phyloP scores from a whole-genome alignment of 2,113 vertebrate species.

The Ctenomys sociabilis region DNA sequence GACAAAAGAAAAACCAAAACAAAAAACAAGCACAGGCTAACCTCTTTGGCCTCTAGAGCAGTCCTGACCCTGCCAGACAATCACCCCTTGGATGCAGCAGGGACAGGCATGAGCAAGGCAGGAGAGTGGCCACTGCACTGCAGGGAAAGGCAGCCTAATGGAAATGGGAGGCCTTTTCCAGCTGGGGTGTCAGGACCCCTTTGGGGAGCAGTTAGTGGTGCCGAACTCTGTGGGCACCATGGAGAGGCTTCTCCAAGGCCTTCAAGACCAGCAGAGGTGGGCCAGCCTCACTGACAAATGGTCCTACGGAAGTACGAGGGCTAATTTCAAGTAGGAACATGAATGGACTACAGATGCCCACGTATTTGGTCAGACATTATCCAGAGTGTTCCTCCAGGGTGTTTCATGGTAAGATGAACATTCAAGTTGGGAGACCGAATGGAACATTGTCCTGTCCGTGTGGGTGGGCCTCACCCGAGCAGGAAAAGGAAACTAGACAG shows the following conservation, averaged over 20 bases:
- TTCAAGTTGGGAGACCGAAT: background rate
- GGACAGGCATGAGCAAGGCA: background rate
- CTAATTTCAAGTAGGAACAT: background rate
- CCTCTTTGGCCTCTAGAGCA: background rate
- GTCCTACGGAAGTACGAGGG: background rate
- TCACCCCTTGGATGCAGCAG: no score
- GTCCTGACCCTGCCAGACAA: background rate
- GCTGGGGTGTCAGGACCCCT: background rate
- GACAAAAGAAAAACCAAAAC: background rate
- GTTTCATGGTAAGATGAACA: background rate
- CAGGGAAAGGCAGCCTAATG: background rate
- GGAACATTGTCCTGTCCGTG: background rate
- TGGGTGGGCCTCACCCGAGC: background rate
- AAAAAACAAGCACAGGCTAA: background rate
- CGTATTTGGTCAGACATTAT: background rate
- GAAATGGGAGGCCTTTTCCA: background rate
- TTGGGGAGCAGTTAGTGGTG: background rate
- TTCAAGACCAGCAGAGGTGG: background rate
- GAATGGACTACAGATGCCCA: background rate
- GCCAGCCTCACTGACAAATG: background rate
- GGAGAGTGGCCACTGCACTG: background rate
- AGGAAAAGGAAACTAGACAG: background rate
- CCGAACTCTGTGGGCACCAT: background rate
- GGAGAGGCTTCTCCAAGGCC: background rate
- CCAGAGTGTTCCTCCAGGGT: background rate